Base-by-base conservation (phyloP, 2,113 vertebrate genomes). In the Cygnus buccinator region DNA sequence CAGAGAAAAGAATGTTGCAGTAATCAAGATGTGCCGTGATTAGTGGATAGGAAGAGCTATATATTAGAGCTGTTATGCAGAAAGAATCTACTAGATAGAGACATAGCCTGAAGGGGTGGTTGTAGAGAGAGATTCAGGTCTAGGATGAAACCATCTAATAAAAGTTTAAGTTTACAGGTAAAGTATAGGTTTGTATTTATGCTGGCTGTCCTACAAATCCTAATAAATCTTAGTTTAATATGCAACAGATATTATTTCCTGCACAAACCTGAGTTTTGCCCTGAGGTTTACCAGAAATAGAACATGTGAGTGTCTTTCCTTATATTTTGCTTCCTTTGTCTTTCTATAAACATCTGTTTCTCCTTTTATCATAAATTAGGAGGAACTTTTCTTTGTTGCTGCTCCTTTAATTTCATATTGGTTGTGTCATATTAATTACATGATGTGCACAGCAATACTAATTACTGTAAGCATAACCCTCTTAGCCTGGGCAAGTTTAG, bases 21-120 rank as follows among this genome's bases (percentile, higher is more conserved):
- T 91, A 94, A 80, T 88, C 76, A 96, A 86, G 88, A 86, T 86
- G 63, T 62, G 84, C 84, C 3, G 13, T 87, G 77, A 95, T 94
- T 93, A 95, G 74, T 63, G 41, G 62, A 95, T 93, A n/a, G 37
- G 37, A 86, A 94, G 63, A 89, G 55, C 63, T 73, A 37, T 90
- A 46, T 78, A 88, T 87, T 92, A 84, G 80, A 86, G 33, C 66
- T 86, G 50, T 74, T 93, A 41, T 12, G n/a, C 54, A 95, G 72
- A 71, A 90, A 67, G 44, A 65, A 82, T 84, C 57, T 90, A 10
- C 75, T 77, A 68, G 39, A 61, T 23, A 84, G 50, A 86, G 73
- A 84, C 55, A 68, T 74, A 66, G 50, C 77, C 72, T 3, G 10
- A 71, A 91, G 46, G 44, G 13, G 10, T 81, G 52, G 37, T 61